Evolutionary conservation across 2,888 invertebrate species (phyloP), one percentile per base, ranked within the genome.

Genomic region (Heliconius ethilla): DNA sequence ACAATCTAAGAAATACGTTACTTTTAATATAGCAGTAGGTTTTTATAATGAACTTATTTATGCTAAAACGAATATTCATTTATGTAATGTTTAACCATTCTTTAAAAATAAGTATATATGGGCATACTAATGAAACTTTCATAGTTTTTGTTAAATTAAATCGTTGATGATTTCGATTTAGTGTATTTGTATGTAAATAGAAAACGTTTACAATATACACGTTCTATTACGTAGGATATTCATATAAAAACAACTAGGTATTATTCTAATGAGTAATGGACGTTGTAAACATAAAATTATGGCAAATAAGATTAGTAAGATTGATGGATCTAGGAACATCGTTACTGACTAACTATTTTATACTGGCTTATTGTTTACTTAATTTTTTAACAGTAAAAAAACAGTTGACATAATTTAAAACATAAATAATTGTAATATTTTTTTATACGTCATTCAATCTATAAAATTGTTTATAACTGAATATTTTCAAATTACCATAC

Each of bases 181-280:
- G 18, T 13, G 9, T n/a, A n/a, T 6, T 55, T 55, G 25, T 63
- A 27, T 13, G 27, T 25, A 25, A 11, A 62, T 13, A 62, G 25
- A 62, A 25, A 13, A 62, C 25, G 4, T 63, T 63, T 27, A 25
- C 25, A 15, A 63, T 15, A 15, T 27, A 63, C 27, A 63, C 15
- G 13, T 13, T 27, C 25, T 63, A 63, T 27, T 63, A 27, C 27
- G 63, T 63, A 63, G 27, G 27, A 27, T 15, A 63, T 62, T 25
- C 25, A 62, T 62, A 13, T 62, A 62, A 15, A 63, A 27, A 25
- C 25, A 63, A 25, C 25, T 63, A 63, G 25, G 25, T 62, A 62
- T 15, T 67, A 40, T 67, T n/a, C 67, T 37, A 67, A 67, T 40
- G 40, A 67, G 37, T 40, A 69, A 69, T 40, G 7, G 40, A n/a